Evolutionary conservation across 2,888 invertebrate species (phyloP).

Genomic region (Hemaris fuciformis): DNA sequence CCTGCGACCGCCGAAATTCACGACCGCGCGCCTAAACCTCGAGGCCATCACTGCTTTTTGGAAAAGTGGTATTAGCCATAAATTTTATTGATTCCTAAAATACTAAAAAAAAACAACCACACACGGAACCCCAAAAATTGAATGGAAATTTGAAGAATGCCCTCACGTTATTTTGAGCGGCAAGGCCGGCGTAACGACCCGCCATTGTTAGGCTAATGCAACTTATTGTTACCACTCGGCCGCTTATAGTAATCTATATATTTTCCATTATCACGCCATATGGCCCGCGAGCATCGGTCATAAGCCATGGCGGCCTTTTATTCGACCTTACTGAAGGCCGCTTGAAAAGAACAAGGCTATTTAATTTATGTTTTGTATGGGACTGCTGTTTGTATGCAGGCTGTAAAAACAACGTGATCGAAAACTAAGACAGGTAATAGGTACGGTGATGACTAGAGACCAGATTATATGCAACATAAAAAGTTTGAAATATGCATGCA

Average conservation of each 20-base stretch:
- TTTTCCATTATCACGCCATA: conserved; percentile 30
- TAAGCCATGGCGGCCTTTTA: neutral
- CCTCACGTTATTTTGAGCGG: conserved; percentile 12
- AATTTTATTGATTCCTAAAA: neutral
- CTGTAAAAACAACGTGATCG: too few species aligned
- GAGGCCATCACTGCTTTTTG: too few species aligned
- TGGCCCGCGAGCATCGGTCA: neutral
- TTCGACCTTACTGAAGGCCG: neutral
- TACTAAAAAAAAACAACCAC: neutral
- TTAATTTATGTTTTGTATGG: neutral
- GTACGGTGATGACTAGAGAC: too few species aligned
- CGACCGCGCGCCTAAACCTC: too few species aligned
- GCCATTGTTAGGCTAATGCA: conserved; percentile 49
- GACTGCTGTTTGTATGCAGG: too few species aligned
- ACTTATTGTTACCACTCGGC: conserved; percentile 36
- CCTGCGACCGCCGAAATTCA: too few species aligned
- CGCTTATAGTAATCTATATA: conserved; percentile 33
- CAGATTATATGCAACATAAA: too few species aligned
- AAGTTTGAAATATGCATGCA: too few species aligned
- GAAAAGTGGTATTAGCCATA: too few species aligned
- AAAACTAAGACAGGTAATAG: too few species aligned
- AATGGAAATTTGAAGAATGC: neutral
- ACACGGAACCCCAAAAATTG: neutral
- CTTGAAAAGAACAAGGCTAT: neutral
- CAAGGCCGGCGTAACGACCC: conserved; percentile 18